Conservation (phyloP, 2,113 vertebrate species). For the Cygnus atratus region DNA sequence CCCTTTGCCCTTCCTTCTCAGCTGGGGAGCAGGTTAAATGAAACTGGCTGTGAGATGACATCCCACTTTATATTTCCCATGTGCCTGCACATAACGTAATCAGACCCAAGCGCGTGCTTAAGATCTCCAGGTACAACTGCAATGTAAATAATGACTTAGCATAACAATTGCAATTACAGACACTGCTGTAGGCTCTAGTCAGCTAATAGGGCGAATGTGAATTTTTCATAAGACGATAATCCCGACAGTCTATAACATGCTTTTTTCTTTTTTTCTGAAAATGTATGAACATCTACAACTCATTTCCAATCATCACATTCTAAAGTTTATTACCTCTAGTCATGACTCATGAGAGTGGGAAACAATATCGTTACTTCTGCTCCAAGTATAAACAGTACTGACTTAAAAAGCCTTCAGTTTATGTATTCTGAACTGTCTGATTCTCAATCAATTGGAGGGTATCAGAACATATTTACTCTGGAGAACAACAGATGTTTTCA, state of each 20-base stretch:
- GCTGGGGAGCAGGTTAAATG: not conserved
- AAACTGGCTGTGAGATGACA: not conserved
- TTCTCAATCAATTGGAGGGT: not conserved
- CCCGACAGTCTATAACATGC: not conserved
- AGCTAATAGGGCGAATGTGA: not conserved
- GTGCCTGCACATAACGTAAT: not conserved
- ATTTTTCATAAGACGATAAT: slow-evolving; percentile 12
- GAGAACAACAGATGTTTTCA: slow-evolving; percentile 40
- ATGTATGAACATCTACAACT: not conserved
- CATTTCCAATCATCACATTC: not conserved
- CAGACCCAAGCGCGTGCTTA: not conserved
- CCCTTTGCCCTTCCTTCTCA: not conserved
- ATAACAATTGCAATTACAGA: not conserved
- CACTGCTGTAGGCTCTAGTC: not conserved
- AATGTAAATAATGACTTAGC: slow-evolving; percentile 6
- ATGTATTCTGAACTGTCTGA: slow-evolving; percentile 19
- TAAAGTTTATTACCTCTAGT: slow-evolving; percentile 14
- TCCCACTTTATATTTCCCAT: not conserved
- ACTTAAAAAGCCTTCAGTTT: slow-evolving; percentile 12
- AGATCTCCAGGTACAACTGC: not conserved
- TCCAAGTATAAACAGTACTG: not conserved
- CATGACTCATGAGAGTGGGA: slow-evolving; percentile 37
- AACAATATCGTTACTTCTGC: not conserved
- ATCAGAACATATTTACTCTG: slow-evolving; percentile 31
- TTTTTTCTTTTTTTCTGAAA: not conserved